Base-by-base conservation (phyloP, 2,113 vertebrate genomes). In the Calidris pygmaea region DNA sequence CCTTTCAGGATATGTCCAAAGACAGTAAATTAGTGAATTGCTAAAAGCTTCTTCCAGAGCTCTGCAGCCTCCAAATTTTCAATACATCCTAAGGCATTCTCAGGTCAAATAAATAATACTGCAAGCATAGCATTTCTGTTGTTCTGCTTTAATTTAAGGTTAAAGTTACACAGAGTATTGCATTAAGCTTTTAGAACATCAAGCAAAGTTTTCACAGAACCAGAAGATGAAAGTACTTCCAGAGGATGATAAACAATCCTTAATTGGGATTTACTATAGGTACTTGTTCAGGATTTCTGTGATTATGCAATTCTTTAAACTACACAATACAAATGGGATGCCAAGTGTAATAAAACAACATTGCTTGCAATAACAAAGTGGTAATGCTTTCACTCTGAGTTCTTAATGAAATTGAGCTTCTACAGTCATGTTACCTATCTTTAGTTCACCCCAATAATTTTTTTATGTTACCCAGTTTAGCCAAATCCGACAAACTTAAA, bases 21-120 rank as follows among this genome's bases (percentile, higher is more conserved):
- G 63, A 87, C 74, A 76, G 45, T 78, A 92, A 93, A 95, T 90
- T 67, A 87, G 43, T 55, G 48, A 90, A 90, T 74, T 93, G 39
- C 30, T 95, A 85, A 94, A 95, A 86, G 65, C 55, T 90, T 74
- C 43, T 86, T 88, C 47, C 37, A 63, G 67, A 80, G 27, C 32
- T 83, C 30, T 80, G 52, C 47, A 86, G 41, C 17, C 24, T 88
- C 29, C 65, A 94, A 63, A 88, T 60, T 88, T 75, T 56, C 39
- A 56, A 53, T 72, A 86, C 89, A 78, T 45, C 52, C 34, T 60
- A 71, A 90, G 30, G 56, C 60, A 71, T 81, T 74, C 52, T 88
- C 59, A 77, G 59, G 72, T 59, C 72, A 94, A 91, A 88, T 59
- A 94, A 90, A 77, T 83, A 91, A 85, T 88, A 56, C 37, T 77